Conservation (phyloP, 1,140 invertebrate genomes). For the Carcinoscorpius rotundicauda region DNA sequence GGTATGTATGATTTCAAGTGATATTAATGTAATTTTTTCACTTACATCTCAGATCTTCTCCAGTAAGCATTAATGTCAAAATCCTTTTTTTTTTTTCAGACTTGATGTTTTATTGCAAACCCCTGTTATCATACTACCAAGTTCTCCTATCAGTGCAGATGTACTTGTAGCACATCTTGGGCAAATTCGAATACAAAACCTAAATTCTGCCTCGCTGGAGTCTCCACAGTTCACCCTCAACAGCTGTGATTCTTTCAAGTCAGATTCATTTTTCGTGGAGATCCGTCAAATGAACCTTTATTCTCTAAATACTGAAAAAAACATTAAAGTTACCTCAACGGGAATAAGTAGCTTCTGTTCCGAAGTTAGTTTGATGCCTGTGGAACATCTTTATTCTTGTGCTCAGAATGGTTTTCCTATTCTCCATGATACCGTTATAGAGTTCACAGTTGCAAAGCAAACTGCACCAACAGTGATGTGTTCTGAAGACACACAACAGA, state of each 20-base stretch:
- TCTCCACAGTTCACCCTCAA: slow-evolving; percentile 1
- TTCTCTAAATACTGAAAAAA: slow-evolving; percentile 50
- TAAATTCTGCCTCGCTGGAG: slow-evolving; percentile 14
- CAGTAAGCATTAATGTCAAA: not conserved
- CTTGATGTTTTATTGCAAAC: slow-evolving; percentile 64
- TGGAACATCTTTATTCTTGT: slow-evolving; percentile 54
- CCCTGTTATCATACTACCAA: slow-evolving; percentile 75
- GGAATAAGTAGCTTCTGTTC: slow-evolving; percentile 13
- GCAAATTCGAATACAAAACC: slow-evolving; percentile 44
- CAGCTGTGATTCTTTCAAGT: slow-evolving; percentile 9
- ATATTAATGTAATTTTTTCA: no score
- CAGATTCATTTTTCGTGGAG: slow-evolving; percentile 38
- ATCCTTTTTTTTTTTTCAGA: slow-evolving; percentile 6
- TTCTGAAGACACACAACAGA: no score
- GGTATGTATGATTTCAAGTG: no score
- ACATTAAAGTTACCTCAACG: slow-evolving; percentile 8
- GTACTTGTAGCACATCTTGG: slow-evolving; percentile 89
- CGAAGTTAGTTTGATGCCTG: slow-evolving; percentile 31
- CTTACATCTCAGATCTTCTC: no score
- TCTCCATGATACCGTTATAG: slow-evolving; percentile 67
- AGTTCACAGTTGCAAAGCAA: slow-evolving; percentile 38
- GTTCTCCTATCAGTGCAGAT: slow-evolving; percentile 57
- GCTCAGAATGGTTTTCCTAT: slow-evolving; percentile 50
- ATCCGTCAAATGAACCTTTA: slow-evolving; percentile 79
- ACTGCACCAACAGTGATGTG: no score